Percentiles rank a stretch among this genome's conserved stretches.
phyloP scores from a whole-genome alignment of 2,888 invertebrate species.

The Ophioninae sp. region DNA sequence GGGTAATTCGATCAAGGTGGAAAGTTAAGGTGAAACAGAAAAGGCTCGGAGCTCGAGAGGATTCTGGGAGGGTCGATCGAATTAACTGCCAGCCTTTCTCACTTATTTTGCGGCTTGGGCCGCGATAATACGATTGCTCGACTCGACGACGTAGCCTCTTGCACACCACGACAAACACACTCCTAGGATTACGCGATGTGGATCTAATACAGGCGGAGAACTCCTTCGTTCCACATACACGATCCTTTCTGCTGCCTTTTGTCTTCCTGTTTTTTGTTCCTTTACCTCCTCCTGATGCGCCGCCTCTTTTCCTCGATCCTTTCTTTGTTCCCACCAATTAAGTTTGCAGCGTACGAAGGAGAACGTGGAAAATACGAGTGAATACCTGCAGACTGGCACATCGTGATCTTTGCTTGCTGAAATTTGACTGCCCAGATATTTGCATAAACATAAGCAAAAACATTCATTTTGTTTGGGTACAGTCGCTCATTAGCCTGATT shows the following conservation, averaged over 20 bases:
- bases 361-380: conserved; percentile 4
- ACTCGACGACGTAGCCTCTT: conserved; percentile 49
- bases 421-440: background rate
- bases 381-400: background rate
- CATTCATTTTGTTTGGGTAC: too few species aligned
- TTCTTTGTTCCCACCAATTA: conserved; percentile 74
- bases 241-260: conserved; percentile 2
- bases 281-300: conserved; percentile 37
- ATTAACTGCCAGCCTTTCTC: conserved; percentile 74
- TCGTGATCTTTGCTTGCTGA: background rate
- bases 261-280: conserved; percentile 3
- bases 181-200: conserved; percentile 1
- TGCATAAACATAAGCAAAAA: background rate
- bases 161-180: conserved; percentile 39
- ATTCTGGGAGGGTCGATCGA: conserved; percentile 64
- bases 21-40: conserved; percentile 52
- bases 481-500: background rate
- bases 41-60: conserved; percentile 51
- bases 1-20: conserved; percentile 2
- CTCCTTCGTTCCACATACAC: conserved; percentile 21
- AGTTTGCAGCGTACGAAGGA: conserved; percentile 71
- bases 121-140: conserved; percentile 51
- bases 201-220: conserved; percentile 3
- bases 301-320: conserved; percentile 31
- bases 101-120: conserved; percentile 72